phyloP scores from a whole-genome alignment of 1,140 invertebrate species.

The Probaryconus sp. region DNA sequence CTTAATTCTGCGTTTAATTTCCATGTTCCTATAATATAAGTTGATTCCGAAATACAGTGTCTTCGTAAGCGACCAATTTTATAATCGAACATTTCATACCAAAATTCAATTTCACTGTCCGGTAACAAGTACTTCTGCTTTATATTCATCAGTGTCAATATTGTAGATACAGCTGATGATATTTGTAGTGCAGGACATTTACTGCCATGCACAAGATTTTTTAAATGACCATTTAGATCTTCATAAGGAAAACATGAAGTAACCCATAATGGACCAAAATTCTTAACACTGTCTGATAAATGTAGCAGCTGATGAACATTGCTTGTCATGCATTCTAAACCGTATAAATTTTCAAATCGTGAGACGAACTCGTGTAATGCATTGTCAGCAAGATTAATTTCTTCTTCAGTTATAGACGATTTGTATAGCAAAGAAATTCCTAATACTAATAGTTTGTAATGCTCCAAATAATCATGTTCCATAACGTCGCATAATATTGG shows the following conservation, averaged over 20 bases:
- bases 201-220: not conserved
- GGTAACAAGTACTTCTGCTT: too few relatives aligned
- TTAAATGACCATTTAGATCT: not conserved
- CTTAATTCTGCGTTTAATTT: too few relatives aligned
- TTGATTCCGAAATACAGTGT: too few relatives aligned
- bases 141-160: not conserved
- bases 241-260: conserved; percentile 29
- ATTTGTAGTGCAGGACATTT: not conserved
- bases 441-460: conserved; percentile 26
- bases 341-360: conserved; percentile 18
- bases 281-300: conserved; percentile 28
- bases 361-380: conserved; percentile 14
- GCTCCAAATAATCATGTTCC: conserved; percentile 10
- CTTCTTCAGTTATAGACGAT: not conserved
- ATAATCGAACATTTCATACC: too few relatives aligned
- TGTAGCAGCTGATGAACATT: conserved; percentile 40
- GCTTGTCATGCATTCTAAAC: too few relatives aligned
- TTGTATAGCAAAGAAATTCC: conserved; percentile 19
- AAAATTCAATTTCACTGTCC: too few relatives aligned
- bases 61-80: too few relatives aligned
- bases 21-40: too few relatives aligned
- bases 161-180: not conserved
- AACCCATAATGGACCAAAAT: conserved; percentile 36
- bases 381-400: conserved; percentile 49
- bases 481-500: conserved; percentile 23